Base-by-base conservation (phyloP, 2,797 vertebrate genomes). In the Neomorphus geoffroyi region DNA sequence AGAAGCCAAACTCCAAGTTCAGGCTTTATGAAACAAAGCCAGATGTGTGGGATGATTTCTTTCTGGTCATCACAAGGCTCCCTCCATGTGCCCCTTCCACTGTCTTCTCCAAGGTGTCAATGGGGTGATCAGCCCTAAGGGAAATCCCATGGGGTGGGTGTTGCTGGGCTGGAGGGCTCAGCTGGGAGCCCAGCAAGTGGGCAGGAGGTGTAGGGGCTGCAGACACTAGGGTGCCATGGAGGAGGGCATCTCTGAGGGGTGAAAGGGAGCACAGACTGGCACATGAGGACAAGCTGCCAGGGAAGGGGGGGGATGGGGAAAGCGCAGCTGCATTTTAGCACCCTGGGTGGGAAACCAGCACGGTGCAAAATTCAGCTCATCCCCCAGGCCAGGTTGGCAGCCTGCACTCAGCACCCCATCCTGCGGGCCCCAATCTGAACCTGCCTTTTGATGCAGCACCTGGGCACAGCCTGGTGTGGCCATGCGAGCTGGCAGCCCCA, bases 41-140 rank as follows among this genome's bases (percentile, higher is more conserved):
- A 48, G 57, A 8, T 1, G 2, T 11, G 23, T 27, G 64, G 37
- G 32, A 11, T 32, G 18, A 37, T 30, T 79, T 37, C 17, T 45
- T 33, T 9, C 0, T 2, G 30, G 53, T 23, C 32, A 19, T 8
- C 10, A 4, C 56, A 50, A 35, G 37, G n/a, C 4, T 62, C 48
- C 18, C 1, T 14, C n/a, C 0, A 0, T 3, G 39, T 22, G 48
- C 9, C 18, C 10, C 30, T 41, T 41, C 43, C 0, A 0, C 66
- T 45, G 18, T 67, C 50, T 87, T 43, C 54, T 41, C 64, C 35
- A 41, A 56, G 53, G 39, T 41, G n/a, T 28, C 16, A 9, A 6
- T 24, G n/a, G 33, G 35, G 10, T 60, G 43, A 83, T 24, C 12
- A 19, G 7, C 33, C 1, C 0, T 23, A 32, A 41, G 28, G 32